Percentiles rank a stretch among this genome's conserved stretches.
phyloP scores from a whole-genome alignment of 1,140 invertebrate species.

The Ylistrum balloti region DNA sequence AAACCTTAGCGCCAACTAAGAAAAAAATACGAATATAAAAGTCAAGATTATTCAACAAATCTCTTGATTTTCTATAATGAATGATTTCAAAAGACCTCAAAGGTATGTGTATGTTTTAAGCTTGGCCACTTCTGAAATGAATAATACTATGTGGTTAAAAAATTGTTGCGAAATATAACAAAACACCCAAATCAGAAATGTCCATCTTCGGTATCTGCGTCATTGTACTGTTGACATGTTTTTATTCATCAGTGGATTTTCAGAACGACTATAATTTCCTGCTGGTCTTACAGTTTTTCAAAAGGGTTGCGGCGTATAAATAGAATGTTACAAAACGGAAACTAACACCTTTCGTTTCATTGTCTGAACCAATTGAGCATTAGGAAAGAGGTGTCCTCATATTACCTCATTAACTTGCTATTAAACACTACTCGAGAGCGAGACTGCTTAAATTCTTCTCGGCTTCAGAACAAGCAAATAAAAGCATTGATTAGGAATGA shows the following conservation, averaged over 20 bases:
- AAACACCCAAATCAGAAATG: too few species aligned
- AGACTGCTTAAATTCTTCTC: not conserved
- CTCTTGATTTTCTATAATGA: too few species aligned
- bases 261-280: not conserved
- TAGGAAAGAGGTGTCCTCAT: not conserved
- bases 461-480: too few species aligned
- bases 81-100: too few species aligned
- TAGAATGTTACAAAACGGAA: not conserved
- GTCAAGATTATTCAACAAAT: too few species aligned
- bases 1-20: too few species aligned
- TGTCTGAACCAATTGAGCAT: slow-evolving; percentile 17
- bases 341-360: not conserved
- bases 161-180: too few species aligned
- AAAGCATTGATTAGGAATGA: too few species aligned
- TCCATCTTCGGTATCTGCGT: not conserved
- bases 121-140: too few species aligned
- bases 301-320: not conserved
- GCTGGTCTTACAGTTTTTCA: not conserved
- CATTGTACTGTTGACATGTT: not conserved
- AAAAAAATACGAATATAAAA: too few species aligned
- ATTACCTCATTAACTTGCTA: not conserved
- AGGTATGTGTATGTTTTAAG: too few species aligned
- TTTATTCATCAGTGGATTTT: not conserved
- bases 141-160: too few species aligned
- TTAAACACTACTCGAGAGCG: not conserved